These are phyloP conservation scores for Euplagia quadripunctaria DNA, from an alignment of 2,888 invertebrate genomes.

Conservation along the genomic window DNA sequence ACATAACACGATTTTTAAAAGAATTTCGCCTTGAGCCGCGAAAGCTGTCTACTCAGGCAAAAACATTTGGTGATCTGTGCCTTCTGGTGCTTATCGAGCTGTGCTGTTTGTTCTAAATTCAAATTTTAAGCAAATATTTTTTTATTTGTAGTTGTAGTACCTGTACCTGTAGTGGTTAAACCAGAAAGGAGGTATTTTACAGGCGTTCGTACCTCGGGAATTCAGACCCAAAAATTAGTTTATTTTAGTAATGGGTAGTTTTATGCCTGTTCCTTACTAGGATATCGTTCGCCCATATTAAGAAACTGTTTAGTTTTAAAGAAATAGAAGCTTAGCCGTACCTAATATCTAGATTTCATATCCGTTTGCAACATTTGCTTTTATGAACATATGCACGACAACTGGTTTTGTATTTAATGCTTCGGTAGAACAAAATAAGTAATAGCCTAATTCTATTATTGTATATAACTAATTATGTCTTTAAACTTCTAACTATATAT, in stretches of 20 bases:
- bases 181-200: not conserved
- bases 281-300: not conserved
- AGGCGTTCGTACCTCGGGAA: too few species aligned
- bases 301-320: not conserved
- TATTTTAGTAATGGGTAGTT: not conserved
- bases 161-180: not conserved
- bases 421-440: not conserved
- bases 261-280: not conserved
- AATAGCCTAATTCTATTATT: not conserved
- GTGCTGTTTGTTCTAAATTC: not conserved
- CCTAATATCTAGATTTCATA: not conserved
- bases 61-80: conserved; percentile 42
- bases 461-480: not conserved
- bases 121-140: not conserved
- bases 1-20: conserved; percentile 50
- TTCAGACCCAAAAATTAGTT: not conserved
- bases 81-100: conserved; percentile 22
- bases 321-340: not conserved
- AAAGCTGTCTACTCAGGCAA: conserved; percentile 62
- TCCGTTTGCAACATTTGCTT: not conserved
- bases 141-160: not conserved
- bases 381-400: not conserved
- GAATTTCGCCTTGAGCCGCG: conserved; percentile 76
- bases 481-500: too few species aligned
- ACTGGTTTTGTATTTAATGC: not conserved